phyloP scores from a whole-genome alignment of 2,797 vertebrate genomes.

The Luscinia luscinia region DNA sequence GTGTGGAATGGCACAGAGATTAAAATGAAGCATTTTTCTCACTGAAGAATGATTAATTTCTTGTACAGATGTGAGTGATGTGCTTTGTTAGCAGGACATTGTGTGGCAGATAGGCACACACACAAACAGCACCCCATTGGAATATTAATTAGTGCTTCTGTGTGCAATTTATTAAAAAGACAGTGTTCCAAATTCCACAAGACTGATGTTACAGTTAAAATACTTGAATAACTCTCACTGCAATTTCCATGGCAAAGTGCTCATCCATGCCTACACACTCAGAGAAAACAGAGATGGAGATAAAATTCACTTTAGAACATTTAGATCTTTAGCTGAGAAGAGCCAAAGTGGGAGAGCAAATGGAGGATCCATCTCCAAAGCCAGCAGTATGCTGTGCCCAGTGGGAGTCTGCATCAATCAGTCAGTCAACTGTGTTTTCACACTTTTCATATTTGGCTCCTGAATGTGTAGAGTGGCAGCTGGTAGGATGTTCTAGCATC shows the following conservation, averaged over 20 bases:
- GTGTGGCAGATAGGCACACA: neutral
- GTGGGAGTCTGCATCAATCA: neutral
- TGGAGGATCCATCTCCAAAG: neutral
- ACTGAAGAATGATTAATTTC: slow-evolving; percentile 37
- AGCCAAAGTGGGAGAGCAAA: neutral
- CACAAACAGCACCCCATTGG: neutral
- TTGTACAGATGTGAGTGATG: slow-evolving; percentile 30
- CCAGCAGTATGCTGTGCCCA: rapidly evolving
- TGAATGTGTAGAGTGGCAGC: neutral
- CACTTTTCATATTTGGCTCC: neutral
- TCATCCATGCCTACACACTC: neutral
- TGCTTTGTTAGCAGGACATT: slow-evolving; percentile 24
- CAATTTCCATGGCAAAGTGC: slow-evolving; percentile 9
- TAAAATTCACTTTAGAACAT: neutral
- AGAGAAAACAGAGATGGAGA: neutral
- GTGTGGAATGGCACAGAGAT: neutral
- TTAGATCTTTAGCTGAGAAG: neutral
- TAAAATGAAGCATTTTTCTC: slow-evolving; percentile 30
- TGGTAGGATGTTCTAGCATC: neutral
- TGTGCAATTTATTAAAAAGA: slow-evolving; percentile 44
- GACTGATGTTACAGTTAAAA: slow-evolving; percentile 29
- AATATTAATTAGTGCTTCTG: slow-evolving; percentile 32
- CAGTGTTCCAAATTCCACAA: slow-evolving; percentile 29
- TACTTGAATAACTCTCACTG: neutral
- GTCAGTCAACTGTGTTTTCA: neutral